Conservation (phyloP, 2,113 vertebrate genomes). For the Ptychochromis oligacanthus region DNA sequence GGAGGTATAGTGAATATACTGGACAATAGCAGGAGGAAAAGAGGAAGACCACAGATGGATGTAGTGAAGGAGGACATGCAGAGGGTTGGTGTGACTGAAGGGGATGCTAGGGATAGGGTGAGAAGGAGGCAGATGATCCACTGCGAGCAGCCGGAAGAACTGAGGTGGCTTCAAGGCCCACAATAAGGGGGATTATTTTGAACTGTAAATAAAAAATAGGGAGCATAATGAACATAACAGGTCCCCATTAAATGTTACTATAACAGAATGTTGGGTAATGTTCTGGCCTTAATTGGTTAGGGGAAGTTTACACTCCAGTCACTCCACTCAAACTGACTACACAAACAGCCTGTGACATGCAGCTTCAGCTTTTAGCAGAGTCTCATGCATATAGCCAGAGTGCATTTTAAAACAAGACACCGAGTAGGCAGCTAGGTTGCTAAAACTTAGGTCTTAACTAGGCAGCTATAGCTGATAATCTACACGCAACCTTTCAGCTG, state of each 20-base stretch:
- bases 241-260: not conserved
- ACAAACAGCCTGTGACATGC: not conserved
- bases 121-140: too few relatives aligned
- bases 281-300: not conserved
- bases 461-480: not conserved
- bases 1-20: too few relatives aligned
- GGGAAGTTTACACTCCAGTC: not conserved
- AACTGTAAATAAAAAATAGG: not conserved
- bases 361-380: not conserved
- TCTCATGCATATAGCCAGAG: not conserved
- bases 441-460: not conserved
- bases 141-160: too few relatives aligned
- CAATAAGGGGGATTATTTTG: not conserved
- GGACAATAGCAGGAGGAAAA: too few relatives aligned
- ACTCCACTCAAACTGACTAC: not conserved
- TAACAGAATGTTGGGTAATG: not conserved
- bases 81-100: too few relatives aligned
- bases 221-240: rapidly evolving
- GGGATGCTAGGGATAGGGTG: too few relatives aligned
- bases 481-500: not conserved
- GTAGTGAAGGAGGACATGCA: too few relatives aligned
- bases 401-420: not conserved
- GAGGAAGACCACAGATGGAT: too few relatives aligned
- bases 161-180: not conserved
- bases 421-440: not conserved